Percentiles rank a stretch among this genome's conserved stretches.
phyloP scores from a whole-genome alignment of 2,888 invertebrate species.

The Drosophila setosimentum region DNA sequence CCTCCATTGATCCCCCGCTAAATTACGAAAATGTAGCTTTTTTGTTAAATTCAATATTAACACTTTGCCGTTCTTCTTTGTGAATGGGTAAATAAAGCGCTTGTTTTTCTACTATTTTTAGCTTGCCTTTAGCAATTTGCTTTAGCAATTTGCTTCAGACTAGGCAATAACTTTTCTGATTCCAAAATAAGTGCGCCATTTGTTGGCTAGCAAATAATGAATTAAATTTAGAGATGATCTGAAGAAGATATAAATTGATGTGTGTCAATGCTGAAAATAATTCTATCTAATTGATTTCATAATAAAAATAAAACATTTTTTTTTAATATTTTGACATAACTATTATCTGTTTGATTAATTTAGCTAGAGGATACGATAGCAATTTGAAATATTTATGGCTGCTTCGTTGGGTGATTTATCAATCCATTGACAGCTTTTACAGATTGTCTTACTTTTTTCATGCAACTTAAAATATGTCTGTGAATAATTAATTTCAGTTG shows the following conservation, averaged over 20 bases:
- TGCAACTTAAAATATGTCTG: not conserved
- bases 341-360: not conserved
- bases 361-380: not conserved
- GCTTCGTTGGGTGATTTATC: not conserved
- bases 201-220: conserved; percentile 10
- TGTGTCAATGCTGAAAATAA: not conserved
- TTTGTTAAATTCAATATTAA: conserved; percentile 37
- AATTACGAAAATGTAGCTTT: conserved; percentile 35
- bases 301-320: not conserved
- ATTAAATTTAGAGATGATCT: not conserved
- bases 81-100: conserved; percentile 6
- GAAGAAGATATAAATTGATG: not conserved
- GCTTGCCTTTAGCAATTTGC: conserved; percentile 4
- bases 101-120: conserved; percentile 7
- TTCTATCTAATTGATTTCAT: not conserved
- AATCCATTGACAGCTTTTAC: not conserved
- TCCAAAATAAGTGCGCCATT: not conserved
- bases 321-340: not conserved
- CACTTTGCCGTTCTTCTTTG: conserved; percentile 9
- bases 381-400: not conserved
- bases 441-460: not conserved
- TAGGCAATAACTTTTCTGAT: not conserved
- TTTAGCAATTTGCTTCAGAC: conserved; percentile 1
- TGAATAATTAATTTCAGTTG: conserved; percentile 7
- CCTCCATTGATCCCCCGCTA: conserved; percentile 52